phyloP scores from a whole-genome alignment of 2,113 vertebrate genomes.

The Pachypanchax playfairii region DNA sequence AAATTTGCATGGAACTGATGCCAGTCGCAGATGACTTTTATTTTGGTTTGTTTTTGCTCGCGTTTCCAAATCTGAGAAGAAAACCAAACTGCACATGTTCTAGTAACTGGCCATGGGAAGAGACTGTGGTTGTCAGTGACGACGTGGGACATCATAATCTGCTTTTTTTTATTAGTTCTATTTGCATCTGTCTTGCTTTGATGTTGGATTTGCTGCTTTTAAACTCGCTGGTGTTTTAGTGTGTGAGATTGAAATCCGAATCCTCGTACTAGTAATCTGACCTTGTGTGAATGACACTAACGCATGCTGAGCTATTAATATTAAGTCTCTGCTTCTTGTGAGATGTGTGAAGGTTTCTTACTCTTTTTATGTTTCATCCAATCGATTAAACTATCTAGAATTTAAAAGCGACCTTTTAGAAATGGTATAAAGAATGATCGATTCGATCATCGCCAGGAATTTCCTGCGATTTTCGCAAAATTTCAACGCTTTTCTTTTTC shows the following conservation, averaged over 20 bases:
- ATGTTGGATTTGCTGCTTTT: constrained; percentile 42
- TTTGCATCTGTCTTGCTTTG: constrained; percentile 54
- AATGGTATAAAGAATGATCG: too few species aligned
- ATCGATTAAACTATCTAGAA: too few species aligned
- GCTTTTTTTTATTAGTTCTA: constrained; percentile 53
- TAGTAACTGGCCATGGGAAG: constrained; percentile 29
- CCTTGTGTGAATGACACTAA: constrained; percentile 42
- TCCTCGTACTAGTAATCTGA: constrained; percentile 36
- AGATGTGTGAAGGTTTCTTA: background rate
- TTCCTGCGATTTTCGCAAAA: too few species aligned
- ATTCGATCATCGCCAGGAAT: too few species aligned
- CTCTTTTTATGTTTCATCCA: background rate
- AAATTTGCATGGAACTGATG: constrained; percentile 3
- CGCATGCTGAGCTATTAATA: constrained; percentile 39
- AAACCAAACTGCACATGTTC: background rate
- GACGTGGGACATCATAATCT: constrained; percentile 30
- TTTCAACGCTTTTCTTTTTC: too few species aligned
- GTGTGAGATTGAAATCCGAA: constrained; percentile 34
- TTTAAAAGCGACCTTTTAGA: too few species aligned
- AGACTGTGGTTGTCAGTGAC: constrained; percentile 57
- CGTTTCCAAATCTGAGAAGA: background rate
- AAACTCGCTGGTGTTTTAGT: constrained; percentile 22
- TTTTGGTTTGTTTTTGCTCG: too few species aligned
- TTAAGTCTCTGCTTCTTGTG: constrained; percentile 7
- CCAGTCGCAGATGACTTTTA: background rate